phyloP scores from a whole-genome alignment of 2,113 vertebrate species.

The Monarcha castaneiventris region DNA sequence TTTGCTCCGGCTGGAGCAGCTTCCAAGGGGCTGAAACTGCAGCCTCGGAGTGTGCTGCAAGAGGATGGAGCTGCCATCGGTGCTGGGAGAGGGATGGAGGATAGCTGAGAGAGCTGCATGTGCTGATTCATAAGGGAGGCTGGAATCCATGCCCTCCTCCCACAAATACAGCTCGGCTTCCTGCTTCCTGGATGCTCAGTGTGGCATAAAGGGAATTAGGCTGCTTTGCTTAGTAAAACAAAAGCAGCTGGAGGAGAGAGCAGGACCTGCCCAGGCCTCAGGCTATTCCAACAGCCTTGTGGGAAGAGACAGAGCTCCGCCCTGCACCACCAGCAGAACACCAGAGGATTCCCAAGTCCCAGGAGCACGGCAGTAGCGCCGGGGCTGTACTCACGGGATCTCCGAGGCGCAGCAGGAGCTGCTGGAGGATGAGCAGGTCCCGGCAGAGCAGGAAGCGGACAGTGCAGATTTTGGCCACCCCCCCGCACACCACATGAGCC shows the following conservation, averaged over 20 bases:
- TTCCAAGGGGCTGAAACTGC: background rate
- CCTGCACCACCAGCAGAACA: background rate
- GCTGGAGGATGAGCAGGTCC: slow-evolving; percentile 90
- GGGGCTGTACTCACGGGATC: slow-evolving; percentile 79
- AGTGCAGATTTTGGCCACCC: slow-evolving; percentile 78
- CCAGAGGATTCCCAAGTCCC: background rate
- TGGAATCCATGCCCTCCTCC: background rate
- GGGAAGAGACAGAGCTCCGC: background rate
- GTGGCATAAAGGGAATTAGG: background rate
- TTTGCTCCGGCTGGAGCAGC: background rate
- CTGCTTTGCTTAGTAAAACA: background rate
- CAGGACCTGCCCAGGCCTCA: background rate
- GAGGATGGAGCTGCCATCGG: accelerated
- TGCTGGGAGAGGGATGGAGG: background rate
- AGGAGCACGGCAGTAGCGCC: accelerated
- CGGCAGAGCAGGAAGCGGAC: slow-evolving; percentile 86
- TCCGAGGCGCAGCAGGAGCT: slow-evolving; percentile 82
- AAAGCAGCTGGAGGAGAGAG: background rate
- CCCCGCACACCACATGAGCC: slow-evolving; percentile 76
- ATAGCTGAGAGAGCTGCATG: background rate
- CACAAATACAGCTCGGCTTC: background rate
- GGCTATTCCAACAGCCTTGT: background rate
- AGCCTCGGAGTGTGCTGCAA: background rate
- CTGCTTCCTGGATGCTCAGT: background rate
- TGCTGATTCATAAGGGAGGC: background rate